Conservation (phyloP, 2,113 vertebrate species). For the Neomonachus schauinslandi region DNA sequence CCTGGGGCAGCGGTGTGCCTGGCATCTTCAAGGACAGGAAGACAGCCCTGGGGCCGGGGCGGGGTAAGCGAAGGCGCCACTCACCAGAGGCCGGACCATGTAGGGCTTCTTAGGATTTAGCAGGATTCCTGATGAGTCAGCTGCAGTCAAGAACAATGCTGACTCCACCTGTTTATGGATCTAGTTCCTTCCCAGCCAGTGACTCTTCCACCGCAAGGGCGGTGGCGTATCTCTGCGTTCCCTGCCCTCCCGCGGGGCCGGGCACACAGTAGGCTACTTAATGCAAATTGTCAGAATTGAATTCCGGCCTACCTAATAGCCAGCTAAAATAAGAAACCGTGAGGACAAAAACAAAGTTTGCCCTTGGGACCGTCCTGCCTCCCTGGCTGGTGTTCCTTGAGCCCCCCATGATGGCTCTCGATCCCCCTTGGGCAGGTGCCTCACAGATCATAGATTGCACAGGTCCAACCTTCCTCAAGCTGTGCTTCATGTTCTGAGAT, state of each 20-base stretch:
- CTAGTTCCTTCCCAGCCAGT: too few relatives aligned
- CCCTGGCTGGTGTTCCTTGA: not conserved
- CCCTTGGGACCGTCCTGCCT: not conserved
- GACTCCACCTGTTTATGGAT: not conserved
- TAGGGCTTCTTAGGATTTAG: not conserved
- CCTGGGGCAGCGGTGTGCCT: not conserved
- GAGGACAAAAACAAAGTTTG: not conserved
- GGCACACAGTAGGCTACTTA: not conserved
- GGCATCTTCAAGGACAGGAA: not conserved
- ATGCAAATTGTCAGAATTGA: not conserved
- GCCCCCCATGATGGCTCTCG: accelerated
- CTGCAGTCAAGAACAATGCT: not conserved
- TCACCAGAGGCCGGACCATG: not conserved
- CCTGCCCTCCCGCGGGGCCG: accelerated
- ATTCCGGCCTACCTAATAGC: not conserved
- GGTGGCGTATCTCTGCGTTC: accelerated
- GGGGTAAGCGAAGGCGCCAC: not conserved
- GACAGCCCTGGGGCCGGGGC: not conserved
- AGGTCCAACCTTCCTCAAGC: not conserved
- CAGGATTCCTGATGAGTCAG: not conserved
- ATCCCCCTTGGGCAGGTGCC: too few relatives aligned
- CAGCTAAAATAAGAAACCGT: not conserved
- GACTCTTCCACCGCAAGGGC: not conserved
- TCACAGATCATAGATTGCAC: not conserved
- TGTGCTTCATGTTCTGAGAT: not conserved